phyloP scores from a whole-genome alignment of 1,140 invertebrate species.

The Musca vetustissima region DNA sequence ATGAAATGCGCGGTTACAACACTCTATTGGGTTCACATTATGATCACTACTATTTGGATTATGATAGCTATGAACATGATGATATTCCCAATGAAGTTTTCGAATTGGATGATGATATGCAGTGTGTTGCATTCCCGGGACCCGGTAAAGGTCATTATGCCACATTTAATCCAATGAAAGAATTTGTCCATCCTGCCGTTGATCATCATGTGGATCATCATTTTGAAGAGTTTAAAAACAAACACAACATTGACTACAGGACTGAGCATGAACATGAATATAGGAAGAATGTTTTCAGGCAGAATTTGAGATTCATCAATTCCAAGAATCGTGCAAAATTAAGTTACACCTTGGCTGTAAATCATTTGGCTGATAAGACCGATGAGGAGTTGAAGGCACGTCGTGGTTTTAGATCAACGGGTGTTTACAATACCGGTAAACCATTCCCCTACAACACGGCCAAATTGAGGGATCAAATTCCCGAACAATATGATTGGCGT shows the following conservation, averaged over 20 bases:
- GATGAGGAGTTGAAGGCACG: slow-evolving; percentile 78
- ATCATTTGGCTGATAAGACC: slow-evolving; percentile 85
- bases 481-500: slow-evolving; percentile 84
- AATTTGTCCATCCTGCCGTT: slow-evolving; percentile 75
- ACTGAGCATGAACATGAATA: slow-evolving; percentile 67
- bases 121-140: slow-evolving; percentile 83
- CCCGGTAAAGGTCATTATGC: slow-evolving; percentile 76
- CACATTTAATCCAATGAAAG: slow-evolving; percentile 91
- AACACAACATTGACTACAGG: slow-evolving; percentile 73
- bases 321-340: slow-evolving; percentile 79
- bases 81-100: slow-evolving; percentile 72
- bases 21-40: slow-evolving; percentile 90
- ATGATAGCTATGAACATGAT: slow-evolving; percentile 71
- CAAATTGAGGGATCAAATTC: slow-evolving; percentile 57
- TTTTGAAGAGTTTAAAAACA: slow-evolving; percentile 76
- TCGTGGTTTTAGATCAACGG: slow-evolving; percentile 71
- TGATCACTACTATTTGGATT: slow-evolving; percentile 91
- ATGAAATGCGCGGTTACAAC: slow-evolving; percentile 94
- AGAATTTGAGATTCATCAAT: slow-evolving; percentile 86
- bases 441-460: slow-evolving; percentile 72
- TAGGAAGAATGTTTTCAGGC: slow-evolving; percentile 80
- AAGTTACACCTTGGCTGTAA: slow-evolving; percentile 76
- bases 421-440: slow-evolving; percentile 70
- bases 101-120: slow-evolving; percentile 65
- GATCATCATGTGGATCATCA: slow-evolving; percentile 74